Evolutionary conservation across 1,140 invertebrate species (phyloP).

Genomic region (Trachymyrmex septentrionalis): DNA sequence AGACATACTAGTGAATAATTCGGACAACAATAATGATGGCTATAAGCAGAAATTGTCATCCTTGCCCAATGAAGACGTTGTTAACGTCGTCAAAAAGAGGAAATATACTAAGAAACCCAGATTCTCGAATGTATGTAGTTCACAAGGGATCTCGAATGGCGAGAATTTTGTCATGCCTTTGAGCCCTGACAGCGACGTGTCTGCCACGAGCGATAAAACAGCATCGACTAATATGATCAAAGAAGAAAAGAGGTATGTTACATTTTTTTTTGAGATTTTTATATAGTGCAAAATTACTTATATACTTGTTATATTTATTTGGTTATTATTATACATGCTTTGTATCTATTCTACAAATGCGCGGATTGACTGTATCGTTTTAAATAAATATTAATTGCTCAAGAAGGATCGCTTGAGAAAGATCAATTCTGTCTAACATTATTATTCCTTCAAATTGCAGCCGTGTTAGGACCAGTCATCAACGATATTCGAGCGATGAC

Average conservation of each 20-base stretch:
- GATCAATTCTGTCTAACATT: conserved; percentile 11
- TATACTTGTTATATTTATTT: neutral
- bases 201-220: conserved; percentile 83
- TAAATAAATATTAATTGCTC: conserved; percentile 57
- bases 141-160: conserved; percentile 78
- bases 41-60: conserved; percentile 66
- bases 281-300: neutral
- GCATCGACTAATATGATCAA: conserved; percentile 75
- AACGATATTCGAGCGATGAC: conserved; percentile 90
- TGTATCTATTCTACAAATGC: neutral
- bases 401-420: neutral
- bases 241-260: conserved; percentile 83
- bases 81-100: conserved; percentile 77
- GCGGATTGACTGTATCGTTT: neutral
- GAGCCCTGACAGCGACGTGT: conserved; percentile 86
- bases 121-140: conserved; percentile 59
- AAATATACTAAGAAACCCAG: conserved; percentile 80
- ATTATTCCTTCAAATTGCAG: conserved; percentile 76
- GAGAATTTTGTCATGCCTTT: conserved; percentile 85
- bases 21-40: conserved; percentile 83
- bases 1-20: conserved; percentile 81
- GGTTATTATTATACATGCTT: conserved; percentile 28
- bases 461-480: conserved; percentile 85
- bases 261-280: conserved; percentile 29
- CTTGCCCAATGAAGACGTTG: conserved; percentile 59